phyloP scores from a whole-genome alignment of 2,797 vertebrate genomes.

The Epinephelus awoara region DNA sequence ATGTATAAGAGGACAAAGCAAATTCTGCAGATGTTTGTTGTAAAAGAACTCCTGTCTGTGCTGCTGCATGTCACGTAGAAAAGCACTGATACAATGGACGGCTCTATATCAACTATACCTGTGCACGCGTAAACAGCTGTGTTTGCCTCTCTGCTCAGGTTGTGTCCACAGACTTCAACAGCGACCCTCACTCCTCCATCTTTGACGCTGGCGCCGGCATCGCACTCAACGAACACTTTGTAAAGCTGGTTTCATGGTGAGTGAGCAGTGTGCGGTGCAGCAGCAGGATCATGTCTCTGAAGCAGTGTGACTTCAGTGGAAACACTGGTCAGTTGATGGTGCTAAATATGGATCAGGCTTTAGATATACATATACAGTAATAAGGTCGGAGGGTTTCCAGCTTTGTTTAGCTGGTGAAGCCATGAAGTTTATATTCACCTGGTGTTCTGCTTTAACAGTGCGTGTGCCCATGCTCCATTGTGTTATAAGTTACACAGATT shows the following conservation, averaged over 20 bases:
- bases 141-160: conserved; percentile 80
- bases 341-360: neutral
- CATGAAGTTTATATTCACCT: no score
- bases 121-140: neutral
- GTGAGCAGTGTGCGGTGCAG: no score
- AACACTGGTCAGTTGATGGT: neutral
- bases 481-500: no score
- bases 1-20: neutral
- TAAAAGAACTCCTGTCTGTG: neutral
- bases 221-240: conserved; percentile 92
- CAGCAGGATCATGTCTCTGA: neutral
- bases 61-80: neutral
- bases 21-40: neutral
- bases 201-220: conserved; percentile 94
- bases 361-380: neutral
- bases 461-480: no score
- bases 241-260: conserved; percentile 93
- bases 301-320: neutral
- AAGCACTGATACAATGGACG: no score
- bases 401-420: neutral
- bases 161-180: conserved; percentile 93
- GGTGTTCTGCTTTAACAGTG: no score
- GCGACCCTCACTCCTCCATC: conserved; percentile 90
- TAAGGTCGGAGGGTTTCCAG: neutral
- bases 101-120: neutral